Percentiles rank a stretch among this genome's conserved stretches.
Evolutionary conservation across 2,888 invertebrate genomes (phyloP).

Genomic region (Osmoderma eremita): DNA sequence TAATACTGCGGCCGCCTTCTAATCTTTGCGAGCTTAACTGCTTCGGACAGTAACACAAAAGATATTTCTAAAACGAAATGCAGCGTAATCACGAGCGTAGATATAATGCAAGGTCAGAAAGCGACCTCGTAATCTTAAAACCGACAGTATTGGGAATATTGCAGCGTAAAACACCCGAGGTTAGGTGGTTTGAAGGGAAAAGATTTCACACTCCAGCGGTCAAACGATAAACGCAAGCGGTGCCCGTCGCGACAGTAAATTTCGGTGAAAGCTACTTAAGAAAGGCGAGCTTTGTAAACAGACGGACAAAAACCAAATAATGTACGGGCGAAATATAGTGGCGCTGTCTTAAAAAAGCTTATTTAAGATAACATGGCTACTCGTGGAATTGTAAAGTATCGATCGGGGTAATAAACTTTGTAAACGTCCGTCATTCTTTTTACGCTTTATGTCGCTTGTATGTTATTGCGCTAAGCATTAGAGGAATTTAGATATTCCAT

Average conservation of each 20-base stretch:
- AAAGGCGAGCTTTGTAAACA: constrained; percentile 15
- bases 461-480: not conserved
- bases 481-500: constrained; percentile 36
- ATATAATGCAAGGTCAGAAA: too few relatives aligned
- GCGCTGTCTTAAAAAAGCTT: constrained; percentile 15
- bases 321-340: constrained; percentile 7
- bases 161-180: too few relatives aligned
- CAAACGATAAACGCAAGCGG: too few relatives aligned
- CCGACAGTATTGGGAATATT: too few relatives aligned
- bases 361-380: constrained; percentile 11
- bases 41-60: too few relatives aligned
- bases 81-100: too few relatives aligned
- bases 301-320: constrained; percentile 9
- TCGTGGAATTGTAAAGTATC: constrained; percentile 19
- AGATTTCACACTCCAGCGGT: too few relatives aligned
- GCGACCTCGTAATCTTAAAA: too few relatives aligned
- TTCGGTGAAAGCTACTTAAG: constrained; percentile 16
- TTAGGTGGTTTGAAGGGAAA: too few relatives aligned
- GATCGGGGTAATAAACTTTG: constrained; percentile 38
- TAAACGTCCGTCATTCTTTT: constrained; percentile 37
- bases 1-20: too few relatives aligned
- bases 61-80: too few relatives aligned
- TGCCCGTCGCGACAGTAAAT: not conserved
- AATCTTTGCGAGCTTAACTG: too few relatives aligned
- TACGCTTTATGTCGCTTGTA: constrained; percentile 36